Evolutionary conservation across 37 sponge, comb jelly and placozoan genomes (phyloP), one percentile per base, ranked within the genome.

Genomic region (Spongilla lacustris): DNA sequence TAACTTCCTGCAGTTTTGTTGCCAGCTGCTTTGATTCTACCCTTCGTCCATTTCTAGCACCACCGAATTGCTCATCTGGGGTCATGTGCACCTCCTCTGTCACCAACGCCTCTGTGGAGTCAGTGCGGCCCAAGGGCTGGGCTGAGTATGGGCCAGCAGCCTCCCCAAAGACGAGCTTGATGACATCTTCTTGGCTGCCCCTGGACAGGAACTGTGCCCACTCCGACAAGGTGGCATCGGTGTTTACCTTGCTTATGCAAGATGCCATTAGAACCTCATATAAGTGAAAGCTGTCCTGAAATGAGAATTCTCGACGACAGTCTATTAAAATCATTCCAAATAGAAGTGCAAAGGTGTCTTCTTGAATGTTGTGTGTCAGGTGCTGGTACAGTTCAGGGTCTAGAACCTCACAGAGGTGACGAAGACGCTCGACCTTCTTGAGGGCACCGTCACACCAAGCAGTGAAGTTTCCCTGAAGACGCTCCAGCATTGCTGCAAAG

Each of bases 311-410:
- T 25, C 94, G 31, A 25, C 89, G 88, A 66, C 91, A 90, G 21
- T 90, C 91, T 23, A 94, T 94, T 26, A 94, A 82, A 12, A 94
- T 82, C 91, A 90, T 94, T 17, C 94, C 94, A 87, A 94, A 94
- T 34, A 89, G 90, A 33, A 94, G 78, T 27, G 81, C 77, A 68
- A 90, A 94, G 17, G 83, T 88, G 67, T 94, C 94, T 10, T 94
- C 91, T 27, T 80, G 81, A 31, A 90, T 50, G 26, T 41, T 66
- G 22, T 67, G 29, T 17, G 66, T 37, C 12, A 79, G 75, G 25
- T 78, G 74, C 36, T 67, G 75, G 68, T 76, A 90, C 25, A 94
- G 82, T 6, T 87, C 74, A 19, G 89, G 91, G 49, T 90, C 89
- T 5, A 94, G 78, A 17, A 90, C 88, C 41, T 90, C 88, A 90